phyloP scores from a whole-genome alignment of 1,140 invertebrate species.

The Drosophila kanapiae region DNA sequence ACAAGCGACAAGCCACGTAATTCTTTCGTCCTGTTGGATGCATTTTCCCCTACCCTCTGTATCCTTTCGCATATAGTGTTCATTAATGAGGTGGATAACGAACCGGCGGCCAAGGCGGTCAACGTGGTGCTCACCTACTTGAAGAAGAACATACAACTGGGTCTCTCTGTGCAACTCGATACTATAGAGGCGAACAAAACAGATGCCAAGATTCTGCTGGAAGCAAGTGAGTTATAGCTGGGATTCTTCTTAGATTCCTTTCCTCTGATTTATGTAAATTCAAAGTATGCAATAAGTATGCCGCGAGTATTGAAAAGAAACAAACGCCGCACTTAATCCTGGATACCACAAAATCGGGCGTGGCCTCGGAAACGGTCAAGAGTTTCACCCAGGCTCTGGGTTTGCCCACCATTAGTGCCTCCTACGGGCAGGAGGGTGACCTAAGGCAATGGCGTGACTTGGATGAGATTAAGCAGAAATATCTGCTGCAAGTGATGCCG shows the following conservation, averaged over 20 bases:
- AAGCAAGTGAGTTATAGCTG: conserved; percentile 86
- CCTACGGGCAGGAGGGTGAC: conserved; percentile 93
- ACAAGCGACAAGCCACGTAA: conserved; percentile 36
- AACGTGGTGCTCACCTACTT: conserved; percentile 89
- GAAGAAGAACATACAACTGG: conserved; percentile 88
- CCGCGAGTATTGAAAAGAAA: conserved; percentile 87
- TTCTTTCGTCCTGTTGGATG: conserved; percentile 18
- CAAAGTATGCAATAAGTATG: conserved; percentile 90
- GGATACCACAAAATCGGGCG: conserved; percentile 91
- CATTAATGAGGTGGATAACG: conserved; percentile 90
- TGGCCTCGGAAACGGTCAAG: conserved; percentile 93
- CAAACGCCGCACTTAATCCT: conserved; percentile 91
- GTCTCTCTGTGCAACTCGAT: conserved; percentile 88
- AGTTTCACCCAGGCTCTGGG: conserved; percentile 92
- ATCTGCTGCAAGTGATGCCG: conserved; percentile 91
- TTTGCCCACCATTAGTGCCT: conserved; percentile 92
- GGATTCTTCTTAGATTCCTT: too few species aligned
- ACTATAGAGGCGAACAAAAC: conserved; percentile 88
- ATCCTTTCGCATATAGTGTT: conserved; percentile 87
- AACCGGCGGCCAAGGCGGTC: conserved; percentile 88
- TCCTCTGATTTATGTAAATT: neutral
- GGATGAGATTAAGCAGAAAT: conserved; percentile 89
- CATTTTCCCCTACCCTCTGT: neutral
- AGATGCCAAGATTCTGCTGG: conserved; percentile 89
- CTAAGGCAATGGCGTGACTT: conserved; percentile 92